A percentile compares a stretch with the other conserved stretches of the same genome.
Conservation (phyloP, 2,888 invertebrate species). For the Spicauda simplicius region DNA sequence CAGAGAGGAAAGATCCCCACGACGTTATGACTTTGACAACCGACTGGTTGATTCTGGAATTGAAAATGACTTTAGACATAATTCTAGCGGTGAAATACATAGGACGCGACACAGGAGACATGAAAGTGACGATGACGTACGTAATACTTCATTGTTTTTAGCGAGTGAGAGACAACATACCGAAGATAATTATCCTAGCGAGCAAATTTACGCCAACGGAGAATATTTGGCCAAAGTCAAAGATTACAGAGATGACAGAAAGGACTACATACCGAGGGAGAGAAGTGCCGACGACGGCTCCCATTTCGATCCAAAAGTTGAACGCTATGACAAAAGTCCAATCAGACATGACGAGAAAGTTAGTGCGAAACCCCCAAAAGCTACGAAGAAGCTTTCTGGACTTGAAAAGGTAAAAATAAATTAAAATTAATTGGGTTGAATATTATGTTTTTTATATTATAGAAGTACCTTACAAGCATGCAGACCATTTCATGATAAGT, state of each 20-base stretch:
- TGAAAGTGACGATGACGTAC: conserved; percentile 89
- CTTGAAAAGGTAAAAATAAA: conserved; percentile 86
- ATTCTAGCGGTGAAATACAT: conserved; percentile 86
- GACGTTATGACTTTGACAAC: conserved; percentile 83
- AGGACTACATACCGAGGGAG: conserved; percentile 71
- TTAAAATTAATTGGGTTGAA: no score
- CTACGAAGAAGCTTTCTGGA: conserved; percentile 88
- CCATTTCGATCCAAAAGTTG: conserved; percentile 86
- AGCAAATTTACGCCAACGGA: conserved; percentile 77
- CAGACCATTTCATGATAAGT: no score
- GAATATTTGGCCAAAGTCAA: conserved; percentile 71
- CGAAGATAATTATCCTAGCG: conserved; percentile 85
- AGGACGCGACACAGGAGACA: conserved; percentile 65
- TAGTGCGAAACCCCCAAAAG: conserved; percentile 85
- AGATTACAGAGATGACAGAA: conserved; percentile 66
- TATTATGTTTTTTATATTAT: no score
- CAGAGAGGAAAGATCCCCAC: conserved; percentile 71
- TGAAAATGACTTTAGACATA: conserved; percentile 91
- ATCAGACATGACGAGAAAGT: conserved; percentile 78
- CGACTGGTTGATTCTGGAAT: conserved; percentile 91
- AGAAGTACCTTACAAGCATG: no score
- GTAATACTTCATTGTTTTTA: conserved; percentile 88
- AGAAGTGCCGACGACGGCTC: conserved; percentile 88
- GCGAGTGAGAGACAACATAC: conserved; percentile 90
- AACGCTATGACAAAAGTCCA: conserved; percentile 84